Percentiles rank a stretch among this genome's conserved stretches.
These are phyloP conservation scores for Toxotes jaculatrix DNA, from an alignment of 2,113 vertebrate genomes.

Conservation along the genomic window DNA sequence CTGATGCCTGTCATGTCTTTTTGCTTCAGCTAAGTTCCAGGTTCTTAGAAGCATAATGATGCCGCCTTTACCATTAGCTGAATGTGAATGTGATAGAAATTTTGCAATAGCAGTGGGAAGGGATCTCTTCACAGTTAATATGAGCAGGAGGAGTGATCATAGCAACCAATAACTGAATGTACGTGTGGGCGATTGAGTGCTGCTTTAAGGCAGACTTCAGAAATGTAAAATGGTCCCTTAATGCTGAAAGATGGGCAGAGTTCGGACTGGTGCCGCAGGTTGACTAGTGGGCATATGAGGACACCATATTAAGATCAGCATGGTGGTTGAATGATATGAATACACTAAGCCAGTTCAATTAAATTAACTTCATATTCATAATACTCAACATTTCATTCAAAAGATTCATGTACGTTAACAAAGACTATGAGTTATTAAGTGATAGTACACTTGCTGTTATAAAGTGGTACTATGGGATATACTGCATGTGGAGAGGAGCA, in stretches of 20 bases:
- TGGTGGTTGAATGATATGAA: no score
- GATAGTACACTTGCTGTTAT: not conserved
- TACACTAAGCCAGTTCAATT: no score
- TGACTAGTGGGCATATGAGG: no score
- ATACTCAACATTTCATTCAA: not conserved
- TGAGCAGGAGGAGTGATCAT: no score
- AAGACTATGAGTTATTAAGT: not conserved
- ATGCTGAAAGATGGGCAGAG: no score
- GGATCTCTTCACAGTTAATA: not conserved
- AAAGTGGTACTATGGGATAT: not conserved
- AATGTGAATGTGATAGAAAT: constrained; percentile 13
- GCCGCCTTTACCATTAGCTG: not conserved
- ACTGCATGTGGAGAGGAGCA: constrained; percentile 11
- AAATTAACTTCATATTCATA: not conserved
- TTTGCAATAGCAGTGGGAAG: not conserved
- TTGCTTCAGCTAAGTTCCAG: constrained; percentile 27
- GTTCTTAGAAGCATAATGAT: constrained; percentile 12
- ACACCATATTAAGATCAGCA: no score
- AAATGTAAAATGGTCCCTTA: no score
- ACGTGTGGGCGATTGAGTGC: no score
- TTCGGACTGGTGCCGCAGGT: no score
- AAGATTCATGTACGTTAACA: not conserved
- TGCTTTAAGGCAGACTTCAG: no score
- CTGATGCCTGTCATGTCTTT: constrained; percentile 19
- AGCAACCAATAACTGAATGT: no score